A percentile compares a stretch with the other conserved stretches of the same genome.
These are phyloP conservation scores for Hetaerina titia DNA, from an alignment of 2,888 invertebrate species.

Conservation along the genomic window DNA sequence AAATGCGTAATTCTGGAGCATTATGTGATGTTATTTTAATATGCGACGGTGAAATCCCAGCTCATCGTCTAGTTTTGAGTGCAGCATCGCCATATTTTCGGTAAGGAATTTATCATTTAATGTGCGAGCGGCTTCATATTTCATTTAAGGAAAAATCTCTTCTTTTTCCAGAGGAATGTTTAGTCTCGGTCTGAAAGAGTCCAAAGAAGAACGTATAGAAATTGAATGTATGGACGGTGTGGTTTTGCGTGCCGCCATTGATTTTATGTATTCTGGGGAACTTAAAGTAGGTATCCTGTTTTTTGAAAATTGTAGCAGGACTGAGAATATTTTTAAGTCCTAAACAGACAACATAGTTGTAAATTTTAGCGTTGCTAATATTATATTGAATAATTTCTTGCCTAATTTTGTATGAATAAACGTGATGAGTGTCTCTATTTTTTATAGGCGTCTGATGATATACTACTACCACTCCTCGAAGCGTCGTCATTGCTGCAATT, in stretches of 20 bases:
- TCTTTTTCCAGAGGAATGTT: slow-evolving; percentile 50
- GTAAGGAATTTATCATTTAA: background rate
- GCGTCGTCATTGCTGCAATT: slow-evolving; percentile 51
- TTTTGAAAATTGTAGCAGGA: no score
- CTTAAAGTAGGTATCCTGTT: background rate
- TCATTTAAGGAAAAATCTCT: background rate
- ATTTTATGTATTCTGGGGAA: slow-evolving; percentile 50
- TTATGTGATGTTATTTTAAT: slow-evolving; percentile 59
- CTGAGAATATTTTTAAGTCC: no score
- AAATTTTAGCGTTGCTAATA: no score
- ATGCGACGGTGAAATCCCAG: slow-evolving; percentile 40
- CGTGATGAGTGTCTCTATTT: background rate
- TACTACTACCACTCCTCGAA: slow-evolving; percentile 18
- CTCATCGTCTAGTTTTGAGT: slow-evolving; percentile 30
- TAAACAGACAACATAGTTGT: no score
- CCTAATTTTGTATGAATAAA: no score
- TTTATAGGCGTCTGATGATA: background rate
- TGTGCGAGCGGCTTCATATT: background rate
- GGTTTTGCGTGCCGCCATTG: slow-evolving; percentile 19
- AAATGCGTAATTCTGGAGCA: background rate
- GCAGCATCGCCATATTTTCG: slow-evolving; percentile 47
- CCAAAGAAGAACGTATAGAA: slow-evolving; percentile 40
- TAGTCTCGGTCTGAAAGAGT: slow-evolving; percentile 38
- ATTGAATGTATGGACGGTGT: slow-evolving; percentile 40
- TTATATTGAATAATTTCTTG: no score